Conservation (phyloP, 2,888 invertebrate species). For the Ommatoiulus sabulosus region DNA sequence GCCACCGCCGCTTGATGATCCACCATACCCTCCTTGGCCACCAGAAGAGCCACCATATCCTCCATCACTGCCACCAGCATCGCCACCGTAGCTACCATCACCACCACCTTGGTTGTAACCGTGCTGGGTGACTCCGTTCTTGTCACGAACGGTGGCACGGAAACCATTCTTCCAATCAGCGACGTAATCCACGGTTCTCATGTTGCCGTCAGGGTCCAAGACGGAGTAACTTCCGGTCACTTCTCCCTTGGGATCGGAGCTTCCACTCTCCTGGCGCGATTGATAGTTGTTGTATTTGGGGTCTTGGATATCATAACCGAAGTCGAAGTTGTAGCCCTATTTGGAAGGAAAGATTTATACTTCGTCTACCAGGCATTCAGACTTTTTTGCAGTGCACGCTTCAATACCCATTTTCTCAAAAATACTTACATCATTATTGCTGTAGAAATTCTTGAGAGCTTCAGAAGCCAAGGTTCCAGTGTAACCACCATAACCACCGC, state of each 20-base stretch:
- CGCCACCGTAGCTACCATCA: constrained; percentile 51
- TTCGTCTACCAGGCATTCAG: not conserved
- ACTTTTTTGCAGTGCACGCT: not conserved
- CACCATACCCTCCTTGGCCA: not conserved
- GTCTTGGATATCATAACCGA: constrained; percentile 82
- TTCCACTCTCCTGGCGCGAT: constrained; percentile 78
- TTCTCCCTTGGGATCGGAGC: constrained; percentile 73
- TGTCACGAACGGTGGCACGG: constrained; percentile 59
- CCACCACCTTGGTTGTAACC: constrained; percentile 55
- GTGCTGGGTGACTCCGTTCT: constrained; percentile 58
- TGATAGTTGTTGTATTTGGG: constrained; percentile 79
- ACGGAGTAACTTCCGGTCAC: constrained; percentile 80
- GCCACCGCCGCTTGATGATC: not conserved
- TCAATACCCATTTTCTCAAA: not conserved
- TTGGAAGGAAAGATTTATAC: constrained; percentile 27
- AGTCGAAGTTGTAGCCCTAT: constrained; percentile 79
- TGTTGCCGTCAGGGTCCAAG: constrained; percentile 80
- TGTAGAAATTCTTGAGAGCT: constrained; percentile 45
- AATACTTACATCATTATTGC: not conserved
- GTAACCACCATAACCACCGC: constrained; percentile 50
- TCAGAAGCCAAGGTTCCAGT: constrained; percentile 1
- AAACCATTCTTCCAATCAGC: constrained; percentile 67
- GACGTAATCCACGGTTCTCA: constrained; percentile 79
- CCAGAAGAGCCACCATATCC: not conserved
- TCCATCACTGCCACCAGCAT: constrained; percentile 4